These are phyloP conservation scores for Actinostola sp. DNA, from an alignment of 92 coral and sea anemone genomes.

Conservation along the genomic window DNA sequence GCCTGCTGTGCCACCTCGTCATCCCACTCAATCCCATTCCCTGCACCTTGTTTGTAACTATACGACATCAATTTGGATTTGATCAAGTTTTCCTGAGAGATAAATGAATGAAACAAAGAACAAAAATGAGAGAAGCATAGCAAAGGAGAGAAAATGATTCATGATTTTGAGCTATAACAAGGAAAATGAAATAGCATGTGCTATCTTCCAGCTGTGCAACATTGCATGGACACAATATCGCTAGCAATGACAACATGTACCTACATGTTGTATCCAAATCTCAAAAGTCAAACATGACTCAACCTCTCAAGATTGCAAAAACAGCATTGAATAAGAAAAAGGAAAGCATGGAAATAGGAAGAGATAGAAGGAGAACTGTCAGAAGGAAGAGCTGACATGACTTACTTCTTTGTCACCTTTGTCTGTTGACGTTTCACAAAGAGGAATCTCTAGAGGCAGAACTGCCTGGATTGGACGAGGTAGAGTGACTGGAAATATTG, in stretches of 20 bases:
- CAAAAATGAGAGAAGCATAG: background rate
- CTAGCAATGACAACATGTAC: too few relatives aligned
- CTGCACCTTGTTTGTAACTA: slow-evolving; percentile 45
- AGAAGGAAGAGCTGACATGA: background rate
- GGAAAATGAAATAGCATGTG: too few relatives aligned
- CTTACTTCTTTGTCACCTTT: slow-evolving; percentile 92
- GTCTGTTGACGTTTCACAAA: slow-evolving; percentile 94
- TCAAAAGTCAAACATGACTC: too few relatives aligned
- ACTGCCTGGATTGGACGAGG: slow-evolving; percentile 93
- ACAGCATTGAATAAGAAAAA: too few relatives aligned
- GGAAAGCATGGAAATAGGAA: too few relatives aligned
- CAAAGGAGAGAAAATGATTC: background rate
- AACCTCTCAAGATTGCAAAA: too few relatives aligned
- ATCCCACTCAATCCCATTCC: slow-evolving; percentile 56
- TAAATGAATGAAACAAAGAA: background rate
- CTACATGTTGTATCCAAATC: too few relatives aligned
- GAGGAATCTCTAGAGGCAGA: slow-evolving; percentile 84
- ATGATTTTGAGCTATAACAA: background rate
- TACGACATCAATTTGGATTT: slow-evolving; percentile 67
- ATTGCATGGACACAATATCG: too few relatives aligned
- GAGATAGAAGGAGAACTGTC: too few relatives aligned
- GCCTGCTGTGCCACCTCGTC: slow-evolving; percentile 54
- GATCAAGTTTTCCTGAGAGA: slow-evolving; percentile 76
- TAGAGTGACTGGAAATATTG: slow-evolving; percentile 85
- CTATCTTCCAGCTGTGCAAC: too few relatives aligned